phyloP scores from a whole-genome alignment of 2,888 invertebrate genomes.

The Caenorhabditis auriculariae region DNA sequence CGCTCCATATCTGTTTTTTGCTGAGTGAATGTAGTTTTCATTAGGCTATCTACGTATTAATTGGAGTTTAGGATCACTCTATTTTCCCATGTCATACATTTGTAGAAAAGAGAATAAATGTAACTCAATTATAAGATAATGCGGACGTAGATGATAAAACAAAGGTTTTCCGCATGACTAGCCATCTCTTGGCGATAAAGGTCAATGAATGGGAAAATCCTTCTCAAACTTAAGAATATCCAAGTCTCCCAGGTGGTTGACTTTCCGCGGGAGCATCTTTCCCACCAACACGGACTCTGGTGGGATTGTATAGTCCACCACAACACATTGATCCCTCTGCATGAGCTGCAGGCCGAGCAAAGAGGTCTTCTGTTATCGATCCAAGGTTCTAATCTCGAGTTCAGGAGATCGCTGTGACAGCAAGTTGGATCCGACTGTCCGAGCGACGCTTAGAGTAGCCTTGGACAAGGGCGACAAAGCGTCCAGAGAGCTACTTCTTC shows the following conservation, averaged over 20 bases:
- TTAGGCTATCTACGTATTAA: too few species aligned
- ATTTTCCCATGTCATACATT: too few species aligned
- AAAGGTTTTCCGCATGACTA: neutral
- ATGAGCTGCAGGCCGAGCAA: conserved; percentile 20
- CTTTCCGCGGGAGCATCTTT: conserved; percentile 26
- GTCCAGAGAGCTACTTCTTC: conserved; percentile 32
- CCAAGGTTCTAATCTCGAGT: neutral
- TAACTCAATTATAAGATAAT: neutral
- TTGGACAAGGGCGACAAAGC: conserved; percentile 31
- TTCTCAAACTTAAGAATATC: neutral
- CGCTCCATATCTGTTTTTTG: too few species aligned
- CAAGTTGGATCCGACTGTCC: conserved; percentile 38
- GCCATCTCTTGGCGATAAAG: neutral
- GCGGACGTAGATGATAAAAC: neutral
- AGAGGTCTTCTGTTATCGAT: conserved; percentile 6
- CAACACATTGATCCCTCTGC: conserved; percentile 34
- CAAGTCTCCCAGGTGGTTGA: conserved; percentile 28
- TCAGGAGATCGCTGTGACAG: conserved; percentile 34
- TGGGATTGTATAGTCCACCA: conserved; percentile 46
- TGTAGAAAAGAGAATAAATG: too few species aligned
- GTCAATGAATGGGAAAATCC: too few species aligned
- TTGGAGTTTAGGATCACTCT: too few species aligned
- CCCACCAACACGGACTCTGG: conserved; percentile 49
- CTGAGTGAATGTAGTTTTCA: too few species aligned
- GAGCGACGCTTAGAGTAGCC: conserved; percentile 27